These are phyloP conservation scores for Chrysaora quinquecirrha DNA, from an alignment of 30 jellyfish, hydroid and myxozoan genomes.

Conservation along the genomic window DNA sequence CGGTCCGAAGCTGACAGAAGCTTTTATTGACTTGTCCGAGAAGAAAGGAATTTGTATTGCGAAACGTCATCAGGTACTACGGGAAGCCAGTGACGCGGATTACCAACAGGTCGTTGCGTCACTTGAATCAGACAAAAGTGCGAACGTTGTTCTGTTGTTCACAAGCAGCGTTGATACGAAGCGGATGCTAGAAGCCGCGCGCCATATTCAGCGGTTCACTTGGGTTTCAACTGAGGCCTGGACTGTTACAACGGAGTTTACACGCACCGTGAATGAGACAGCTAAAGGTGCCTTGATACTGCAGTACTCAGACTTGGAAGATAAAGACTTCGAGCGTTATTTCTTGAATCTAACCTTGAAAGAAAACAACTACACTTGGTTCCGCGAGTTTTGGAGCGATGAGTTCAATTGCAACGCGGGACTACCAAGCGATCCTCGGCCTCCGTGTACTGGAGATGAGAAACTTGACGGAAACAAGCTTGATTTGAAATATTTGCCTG, in stretches of 20 bases:
- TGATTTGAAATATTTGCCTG: conserved; percentile 11
- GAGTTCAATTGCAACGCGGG: conserved; percentile 38
- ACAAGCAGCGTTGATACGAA: conserved; percentile 53
- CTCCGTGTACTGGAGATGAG: conserved; percentile 41
- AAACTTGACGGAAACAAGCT: conserved; percentile 2
- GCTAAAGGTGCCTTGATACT: conserved; percentile 65
- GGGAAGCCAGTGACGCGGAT: conserved; percentile 9
- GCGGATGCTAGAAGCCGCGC: conserved; percentile 53
- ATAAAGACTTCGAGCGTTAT: conserved; percentile 33
- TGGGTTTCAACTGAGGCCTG: conserved; percentile 45
- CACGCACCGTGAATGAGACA: conserved; percentile 1
- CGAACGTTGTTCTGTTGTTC: conserved; percentile 46
- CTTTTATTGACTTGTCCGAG: background rate
- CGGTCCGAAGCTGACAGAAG: conserved; percentile 39
- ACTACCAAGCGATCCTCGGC: conserved; percentile 8
- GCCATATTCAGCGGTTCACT: conserved; percentile 14
- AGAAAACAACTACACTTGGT: conserved; percentile 59
- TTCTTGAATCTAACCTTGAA: conserved; percentile 32
- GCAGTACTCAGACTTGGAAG: conserved; percentile 24
- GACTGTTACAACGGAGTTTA: conserved; percentile 16
- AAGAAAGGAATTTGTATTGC: conserved; percentile 55
- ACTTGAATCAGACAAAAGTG: conserved; percentile 5
- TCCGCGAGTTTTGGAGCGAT: conserved; percentile 69
- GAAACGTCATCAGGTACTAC: conserved; percentile 5
- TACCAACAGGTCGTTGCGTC: conserved; percentile 2